A percentile compares a stretch with the other conserved stretches of the same genome.
Evolutionary conservation across 2,888 invertebrate genomes (phyloP).

Genomic region (Ischnura elegans): DNA sequence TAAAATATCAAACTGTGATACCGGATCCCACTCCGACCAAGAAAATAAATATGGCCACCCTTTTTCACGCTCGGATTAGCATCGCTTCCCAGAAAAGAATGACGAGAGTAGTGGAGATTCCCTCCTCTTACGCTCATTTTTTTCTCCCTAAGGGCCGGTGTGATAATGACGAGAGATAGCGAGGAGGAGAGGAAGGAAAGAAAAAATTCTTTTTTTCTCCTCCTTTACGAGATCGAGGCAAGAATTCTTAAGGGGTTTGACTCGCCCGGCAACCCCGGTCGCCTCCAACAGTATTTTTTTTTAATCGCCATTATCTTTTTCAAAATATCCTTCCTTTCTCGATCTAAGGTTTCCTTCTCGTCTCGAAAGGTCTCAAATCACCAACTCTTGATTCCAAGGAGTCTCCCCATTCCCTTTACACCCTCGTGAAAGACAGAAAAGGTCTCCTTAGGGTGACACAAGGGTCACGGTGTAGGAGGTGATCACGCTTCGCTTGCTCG

Average conservation of each 20-base stretch:
- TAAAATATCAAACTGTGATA: constrained; percentile 22
- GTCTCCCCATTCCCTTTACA: too few relatives aligned
- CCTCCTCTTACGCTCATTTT: neutral
- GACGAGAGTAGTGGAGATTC: neutral
- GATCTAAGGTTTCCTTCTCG: neutral
- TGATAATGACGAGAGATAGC: constrained; percentile 27
- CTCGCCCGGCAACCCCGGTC: neutral
- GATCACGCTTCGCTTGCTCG: neutral
- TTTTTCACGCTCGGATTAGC: constrained; percentile 26
- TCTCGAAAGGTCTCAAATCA: neutral
- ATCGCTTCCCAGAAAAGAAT: constrained; percentile 10
- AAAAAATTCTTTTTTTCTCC: neutral
- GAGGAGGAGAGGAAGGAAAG: neutral
- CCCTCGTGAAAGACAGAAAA: too few relatives aligned
- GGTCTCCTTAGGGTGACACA: too few relatives aligned
- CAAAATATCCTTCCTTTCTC: neutral
- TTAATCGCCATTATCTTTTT: neutral
- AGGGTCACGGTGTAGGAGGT: neutral
- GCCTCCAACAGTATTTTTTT: neutral
- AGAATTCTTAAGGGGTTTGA: neutral
- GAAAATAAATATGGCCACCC: neutral
- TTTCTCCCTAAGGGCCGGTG: neutral
- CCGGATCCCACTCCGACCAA: neutral
- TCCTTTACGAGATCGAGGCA: neutral
- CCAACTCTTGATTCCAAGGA: too few relatives aligned